Evolutionary conservation across 1,140 invertebrate genomes (phyloP), one percentile per base, ranked within the genome.

Genomic region (Drosophila obscura): DNA sequence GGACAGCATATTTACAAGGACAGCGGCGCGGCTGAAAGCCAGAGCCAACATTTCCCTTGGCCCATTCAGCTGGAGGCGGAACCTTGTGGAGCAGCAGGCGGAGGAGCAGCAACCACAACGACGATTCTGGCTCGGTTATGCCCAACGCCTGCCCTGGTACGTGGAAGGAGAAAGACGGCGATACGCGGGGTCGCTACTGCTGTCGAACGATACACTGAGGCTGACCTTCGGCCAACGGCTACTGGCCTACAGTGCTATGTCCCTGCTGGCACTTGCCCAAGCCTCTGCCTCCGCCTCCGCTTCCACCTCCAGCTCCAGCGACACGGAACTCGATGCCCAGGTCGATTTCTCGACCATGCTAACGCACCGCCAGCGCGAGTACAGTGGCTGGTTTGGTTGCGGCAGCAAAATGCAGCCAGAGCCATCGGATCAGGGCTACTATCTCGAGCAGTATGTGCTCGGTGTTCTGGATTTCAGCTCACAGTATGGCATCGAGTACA

Each of bases 401-500:
- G 56, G 59, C 26, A 66, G 15, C 28, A 73, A 75, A 19, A 31
- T 64, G 15, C 63, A 75, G 15, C 13, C 55, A 26, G 65, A 63
- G 19, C 62, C 67, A 4, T 39, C 66, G 19, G 72, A 87, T 0
- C 62, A 77, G 13, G 77, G 80, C 19, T 91, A 90, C 59, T 79
- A 66, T 19, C 22, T 95, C 5, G 94, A 95, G 73, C 95, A 96
- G 73, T 96, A 93, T 91, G 95, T 94, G 0, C 91, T 94, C 24
- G 92, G 93, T 83, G 96, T 98, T 24, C 92, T 94, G 50, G 96
- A 96, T 89, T 98, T 97, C 87, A 97, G 96, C 92, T 97, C 97
- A 3, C 96, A 97, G 92, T 98, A 98, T 93, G 97, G 97, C 51
- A 96, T 95, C 92, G 95, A 96, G 92, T 95, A 94, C 65, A 97